A percentile compares a stretch with the other conserved stretches of the same genome.
phyloP scores from a whole-genome alignment of 2,113 vertebrate genomes.

The Alces alces region DNA sequence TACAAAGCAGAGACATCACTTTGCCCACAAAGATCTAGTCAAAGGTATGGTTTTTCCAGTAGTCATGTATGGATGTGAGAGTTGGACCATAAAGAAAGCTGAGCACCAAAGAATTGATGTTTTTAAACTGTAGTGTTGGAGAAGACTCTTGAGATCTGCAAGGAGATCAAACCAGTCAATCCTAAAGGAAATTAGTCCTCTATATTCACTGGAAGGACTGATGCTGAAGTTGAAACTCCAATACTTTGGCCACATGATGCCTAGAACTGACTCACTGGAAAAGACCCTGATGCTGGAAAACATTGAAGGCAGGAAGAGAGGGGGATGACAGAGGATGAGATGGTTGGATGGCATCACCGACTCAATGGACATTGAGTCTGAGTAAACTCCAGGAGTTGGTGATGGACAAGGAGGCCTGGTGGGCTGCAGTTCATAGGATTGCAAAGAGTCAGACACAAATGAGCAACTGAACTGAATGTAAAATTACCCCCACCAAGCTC shows the following conservation, averaged over 20 bases:
- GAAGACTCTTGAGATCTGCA: background rate
- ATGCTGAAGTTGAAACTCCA: background rate
- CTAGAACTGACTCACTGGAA: background rate
- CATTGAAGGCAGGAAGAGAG: background rate
- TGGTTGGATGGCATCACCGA: background rate
- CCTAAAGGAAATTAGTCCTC: background rate
- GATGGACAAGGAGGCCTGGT: background rate
- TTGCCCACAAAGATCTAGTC: background rate
- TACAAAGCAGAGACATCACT: background rate
- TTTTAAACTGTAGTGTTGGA: background rate
- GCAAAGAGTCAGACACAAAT: background rate
- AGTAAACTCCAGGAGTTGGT: background rate
- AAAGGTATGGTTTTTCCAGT: background rate
- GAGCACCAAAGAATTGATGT: background rate
- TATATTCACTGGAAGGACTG: background rate
- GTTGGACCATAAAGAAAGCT: background rate
- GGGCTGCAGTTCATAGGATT: background rate
- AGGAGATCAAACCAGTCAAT: background rate
- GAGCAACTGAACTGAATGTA: background rate
- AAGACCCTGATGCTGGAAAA: background rate
- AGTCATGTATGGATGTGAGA: background rate
- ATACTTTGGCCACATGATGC: background rate
- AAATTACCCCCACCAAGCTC: background rate
- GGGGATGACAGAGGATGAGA: background rate
- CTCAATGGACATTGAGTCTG: background rate